Percentiles rank a stretch among this genome's conserved stretches.
Conservation (phyloP, 1,140 invertebrate species). For the Ceratosolen fusciceps region DNA sequence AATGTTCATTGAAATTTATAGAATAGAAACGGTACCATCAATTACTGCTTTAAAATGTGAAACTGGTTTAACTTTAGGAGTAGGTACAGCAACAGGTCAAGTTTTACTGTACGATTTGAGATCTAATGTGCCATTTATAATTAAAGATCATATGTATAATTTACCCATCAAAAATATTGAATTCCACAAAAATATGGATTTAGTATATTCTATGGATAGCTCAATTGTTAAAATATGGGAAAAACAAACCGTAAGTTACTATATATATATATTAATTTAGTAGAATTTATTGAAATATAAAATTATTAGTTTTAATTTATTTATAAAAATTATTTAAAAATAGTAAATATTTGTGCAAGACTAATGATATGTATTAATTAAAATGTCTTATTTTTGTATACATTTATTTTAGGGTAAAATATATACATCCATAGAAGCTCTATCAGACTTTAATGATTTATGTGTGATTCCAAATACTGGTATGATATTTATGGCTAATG, state of each 20-base stretch:
- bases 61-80: slow-evolving; percentile 87
- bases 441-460: slow-evolving; percentile 89
- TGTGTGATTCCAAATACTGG: slow-evolving; percentile 91
- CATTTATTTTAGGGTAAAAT: slow-evolving; percentile 83
- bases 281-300: too few relatives aligned
- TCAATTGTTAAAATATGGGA: slow-evolving; percentile 97
- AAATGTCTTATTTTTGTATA: slow-evolving; percentile 33
- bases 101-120: slow-evolving; percentile 95
- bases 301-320: too few relatives aligned
- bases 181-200: slow-evolving; percentile 85
- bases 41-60: slow-evolving; percentile 87
- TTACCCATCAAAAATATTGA: slow-evolving; percentile 92
- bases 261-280: too few relatives aligned
- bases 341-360: background rate
- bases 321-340: too few relatives aligned
- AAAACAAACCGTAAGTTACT: slow-evolving; percentile 82
- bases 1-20: slow-evolving; percentile 63
- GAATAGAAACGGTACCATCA: slow-evolving; percentile 78
- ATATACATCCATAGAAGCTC: slow-evolving; percentile 93
- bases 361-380: background rate
- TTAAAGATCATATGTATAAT: slow-evolving; percentile 97
- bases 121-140: slow-evolving; percentile 86
- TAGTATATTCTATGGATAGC: slow-evolving; percentile 93
- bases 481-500: slow-evolving; percentile 94
- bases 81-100: slow-evolving; percentile 94